Evolutionary conservation across 2,888 invertebrate species (phyloP).

Genomic region (Hypomecis atomaria): DNA sequence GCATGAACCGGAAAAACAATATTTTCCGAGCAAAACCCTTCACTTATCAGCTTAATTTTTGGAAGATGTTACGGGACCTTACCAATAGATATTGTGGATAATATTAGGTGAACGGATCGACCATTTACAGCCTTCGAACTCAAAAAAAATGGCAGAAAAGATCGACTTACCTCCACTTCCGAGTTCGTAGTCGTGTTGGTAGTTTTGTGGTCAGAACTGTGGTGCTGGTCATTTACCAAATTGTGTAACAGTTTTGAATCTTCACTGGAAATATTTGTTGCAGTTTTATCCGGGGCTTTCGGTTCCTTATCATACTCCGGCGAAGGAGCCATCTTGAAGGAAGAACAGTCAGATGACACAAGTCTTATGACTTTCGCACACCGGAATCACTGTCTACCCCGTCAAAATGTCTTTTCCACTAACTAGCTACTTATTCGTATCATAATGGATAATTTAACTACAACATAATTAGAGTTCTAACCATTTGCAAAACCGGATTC

Average conservation of each 20-base stretch:
- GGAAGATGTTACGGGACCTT: constrained; percentile 11
- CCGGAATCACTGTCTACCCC: constrained; percentile 70
- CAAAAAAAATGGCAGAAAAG: constrained; percentile 64
- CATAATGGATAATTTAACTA: constrained; percentile 67
- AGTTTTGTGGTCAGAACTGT: constrained; percentile 71
- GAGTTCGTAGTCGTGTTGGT: constrained; percentile 62
- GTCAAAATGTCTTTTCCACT: constrained; percentile 61
- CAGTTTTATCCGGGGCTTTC: constrained; percentile 89
- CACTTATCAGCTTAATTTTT: background rate
- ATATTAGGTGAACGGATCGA: constrained; percentile 35
- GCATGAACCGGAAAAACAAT: constrained; percentile 30
- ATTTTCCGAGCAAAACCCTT: constrained; percentile 11
- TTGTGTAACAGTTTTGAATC: constrained; percentile 79
- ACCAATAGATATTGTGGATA: constrained; percentile 20
- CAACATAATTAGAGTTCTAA: constrained; percentile 72
- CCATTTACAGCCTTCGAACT: constrained; percentile 48
- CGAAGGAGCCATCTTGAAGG: constrained; percentile 91
- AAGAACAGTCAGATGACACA: constrained; percentile 85
- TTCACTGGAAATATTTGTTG: constrained; percentile 69
- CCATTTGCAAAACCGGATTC: constrained; percentile 71
- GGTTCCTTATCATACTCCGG: constrained; percentile 91
- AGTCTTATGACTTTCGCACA: constrained; percentile 82
- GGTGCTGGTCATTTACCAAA: constrained; percentile 71
- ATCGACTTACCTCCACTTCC: constrained; percentile 78
- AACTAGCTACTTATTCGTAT: constrained; percentile 71